Percentiles rank a stretch among this genome's conserved stretches.
Conservation (phyloP, 2,888 invertebrate genomes). For the Druceiella hillmani region DNA sequence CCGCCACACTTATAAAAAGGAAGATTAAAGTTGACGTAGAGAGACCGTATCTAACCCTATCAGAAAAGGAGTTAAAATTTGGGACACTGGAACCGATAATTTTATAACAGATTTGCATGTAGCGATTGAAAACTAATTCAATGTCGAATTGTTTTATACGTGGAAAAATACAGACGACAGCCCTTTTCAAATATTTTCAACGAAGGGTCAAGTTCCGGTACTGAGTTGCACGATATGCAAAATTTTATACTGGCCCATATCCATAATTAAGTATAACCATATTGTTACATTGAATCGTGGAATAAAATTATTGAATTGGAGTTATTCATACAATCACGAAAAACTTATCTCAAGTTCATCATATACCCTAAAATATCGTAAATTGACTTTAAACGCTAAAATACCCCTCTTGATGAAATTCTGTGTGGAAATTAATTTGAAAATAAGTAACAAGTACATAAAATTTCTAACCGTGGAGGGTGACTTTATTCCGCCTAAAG, state of each 20-base stretch:
- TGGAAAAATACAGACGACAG: conserved; percentile 36
- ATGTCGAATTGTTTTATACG: conserved; percentile 33
- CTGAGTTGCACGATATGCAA: conserved; percentile 38
- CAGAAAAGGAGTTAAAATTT: conserved; percentile 37
- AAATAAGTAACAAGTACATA: conserved; percentile 44
- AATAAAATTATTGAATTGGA: conserved; percentile 27
- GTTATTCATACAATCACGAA: conserved; percentile 36
- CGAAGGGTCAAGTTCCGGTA: conserved; percentile 32
- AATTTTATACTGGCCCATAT: conserved; percentile 33
- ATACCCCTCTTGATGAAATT: conserved; percentile 42
- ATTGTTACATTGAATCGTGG: background rate
- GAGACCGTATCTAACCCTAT: conserved; percentile 32
- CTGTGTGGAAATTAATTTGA: conserved; percentile 35
- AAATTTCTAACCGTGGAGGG: conserved; percentile 41
- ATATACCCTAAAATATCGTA: conserved; percentile 48
- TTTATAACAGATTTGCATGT: conserved; percentile 39
- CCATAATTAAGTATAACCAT: conserved; percentile 35
- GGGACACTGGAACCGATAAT: conserved; percentile 41
- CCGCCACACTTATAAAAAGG: too few relatives aligned
- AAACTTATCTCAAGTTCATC: conserved; percentile 39
- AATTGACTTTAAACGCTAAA: conserved; percentile 41
- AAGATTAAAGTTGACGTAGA: conserved; percentile 33
- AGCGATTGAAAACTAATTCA: conserved; percentile 37
- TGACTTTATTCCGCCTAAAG: conserved; percentile 45
- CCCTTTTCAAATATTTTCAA: conserved; percentile 40